Evolutionary conservation across 1,140 invertebrate genomes (phyloP).

Genomic region (Marisa cornuarietis): DNA sequence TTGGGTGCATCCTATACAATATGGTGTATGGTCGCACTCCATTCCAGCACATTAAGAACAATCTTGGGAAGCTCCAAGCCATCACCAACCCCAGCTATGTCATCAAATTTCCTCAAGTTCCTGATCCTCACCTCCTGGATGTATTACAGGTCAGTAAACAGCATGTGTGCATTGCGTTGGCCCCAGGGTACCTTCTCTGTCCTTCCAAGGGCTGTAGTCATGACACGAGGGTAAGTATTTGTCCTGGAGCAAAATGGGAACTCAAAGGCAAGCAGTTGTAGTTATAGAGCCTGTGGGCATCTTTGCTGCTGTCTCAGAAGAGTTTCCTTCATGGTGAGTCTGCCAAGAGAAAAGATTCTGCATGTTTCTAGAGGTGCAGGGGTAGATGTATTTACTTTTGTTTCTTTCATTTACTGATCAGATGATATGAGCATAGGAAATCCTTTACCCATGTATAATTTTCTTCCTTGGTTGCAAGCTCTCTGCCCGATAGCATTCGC

Average conservation of each 20-base stretch:
- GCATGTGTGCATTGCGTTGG: neutral
- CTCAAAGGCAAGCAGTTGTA: neutral
- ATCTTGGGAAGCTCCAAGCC: constrained; percentile 80
- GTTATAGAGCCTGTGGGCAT: neutral
- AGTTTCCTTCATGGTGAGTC: neutral
- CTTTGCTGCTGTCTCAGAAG: neutral
- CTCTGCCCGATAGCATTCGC: no score
- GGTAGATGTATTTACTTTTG: no score
- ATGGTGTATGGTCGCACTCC: constrained; percentile 91
- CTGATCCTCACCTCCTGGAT: constrained; percentile 60
- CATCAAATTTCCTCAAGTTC: constrained; percentile 78
- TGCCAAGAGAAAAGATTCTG: neutral
- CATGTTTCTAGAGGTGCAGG: no score
- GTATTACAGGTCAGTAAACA: constrained; percentile 54
- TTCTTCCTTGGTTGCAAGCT: no score
- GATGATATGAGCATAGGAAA: no score
- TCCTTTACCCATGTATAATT: no score
- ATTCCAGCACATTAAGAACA: constrained; percentile 84
- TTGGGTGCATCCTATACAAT: constrained; percentile 96
- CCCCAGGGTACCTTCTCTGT: neutral
- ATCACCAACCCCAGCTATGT: constrained; percentile 80
- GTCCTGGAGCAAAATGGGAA: neutral
- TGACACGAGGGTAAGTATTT: neutral
- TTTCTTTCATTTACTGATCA: no score
- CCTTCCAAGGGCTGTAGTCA: neutral